Conservation (phyloP, 37 sponge, comb jelly and placozoan genomes). For the Oopsacas minuta region DNA sequence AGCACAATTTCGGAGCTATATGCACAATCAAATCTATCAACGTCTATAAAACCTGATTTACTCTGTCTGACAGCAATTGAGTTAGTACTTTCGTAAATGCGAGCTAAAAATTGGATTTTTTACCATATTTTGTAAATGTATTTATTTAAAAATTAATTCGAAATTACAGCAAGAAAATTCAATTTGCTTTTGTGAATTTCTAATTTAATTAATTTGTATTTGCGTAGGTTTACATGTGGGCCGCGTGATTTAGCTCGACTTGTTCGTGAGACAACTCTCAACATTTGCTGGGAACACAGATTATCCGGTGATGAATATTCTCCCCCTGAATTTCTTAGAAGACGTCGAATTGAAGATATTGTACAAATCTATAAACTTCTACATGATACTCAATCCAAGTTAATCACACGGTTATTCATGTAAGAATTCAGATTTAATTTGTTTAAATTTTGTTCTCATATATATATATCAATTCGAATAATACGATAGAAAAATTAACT, state of each 20-base stretch:
- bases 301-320: not conserved
- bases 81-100: not conserved
- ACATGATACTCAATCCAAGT: not conserved
- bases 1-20: not conserved
- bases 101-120: not conserved
- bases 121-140: not conserved
- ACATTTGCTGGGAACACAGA: slow-evolving; percentile 10
- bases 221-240: not conserved
- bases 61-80: not conserved
- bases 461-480: too few species aligned
- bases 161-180: not conserved
- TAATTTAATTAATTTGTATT: not conserved
- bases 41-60: slow-evolving; percentile 10
- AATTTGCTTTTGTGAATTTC: too few species aligned
- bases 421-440: not conserved
- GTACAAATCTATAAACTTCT: not conserved
- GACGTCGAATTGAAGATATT: not conserved
- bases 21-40: slow-evolving; percentile 18
- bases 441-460: not conserved
- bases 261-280: not conserved
- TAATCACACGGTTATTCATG: slow-evolving; percentile 3
- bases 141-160: not conserved
- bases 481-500: too few species aligned
- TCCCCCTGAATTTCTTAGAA: not conserved
- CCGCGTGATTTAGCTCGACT: not conserved